These are phyloP conservation scores for Autographa gamma DNA, from an alignment of 2,888 invertebrate species.

Conservation along the genomic window DNA sequence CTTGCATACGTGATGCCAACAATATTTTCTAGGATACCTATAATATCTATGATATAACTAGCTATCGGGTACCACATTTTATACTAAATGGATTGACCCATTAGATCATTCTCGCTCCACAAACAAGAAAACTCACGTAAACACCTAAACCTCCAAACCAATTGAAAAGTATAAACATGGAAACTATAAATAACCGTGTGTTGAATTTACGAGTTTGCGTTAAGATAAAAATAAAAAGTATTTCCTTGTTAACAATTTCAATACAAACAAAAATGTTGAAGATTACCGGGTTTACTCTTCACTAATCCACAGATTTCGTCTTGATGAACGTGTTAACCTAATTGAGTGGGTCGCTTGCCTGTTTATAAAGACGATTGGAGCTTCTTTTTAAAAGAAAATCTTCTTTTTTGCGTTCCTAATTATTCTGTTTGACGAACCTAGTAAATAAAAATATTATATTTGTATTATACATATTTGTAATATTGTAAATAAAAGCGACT, in stretches of 20 bases:
- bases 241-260: background rate
- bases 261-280: background rate
- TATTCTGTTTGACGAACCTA: too few species aligned
- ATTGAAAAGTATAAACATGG: slow-evolving; percentile 1
- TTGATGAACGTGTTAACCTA: background rate
- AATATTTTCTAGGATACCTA: too few species aligned
- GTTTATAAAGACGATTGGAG: too few species aligned
- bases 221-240: background rate
- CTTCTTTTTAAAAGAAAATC: too few species aligned
- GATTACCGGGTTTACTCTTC: background rate
- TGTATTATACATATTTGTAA: too few species aligned
- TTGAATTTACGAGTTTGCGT: background rate
- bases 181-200: slow-evolving; percentile 3
- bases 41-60: too few species aligned
- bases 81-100: slow-evolving; percentile 26
- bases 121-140: background rate
- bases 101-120: slow-evolving; percentile 12
- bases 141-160: background rate
- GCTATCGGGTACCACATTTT: slow-evolving; percentile 32
- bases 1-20: too few species aligned
- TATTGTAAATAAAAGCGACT: too few species aligned
- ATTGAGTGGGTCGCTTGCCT: background rate
- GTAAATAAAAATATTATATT: too few species aligned
- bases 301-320: background rate
- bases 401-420: background rate